Evolutionary conservation across 2,113 vertebrate species (phyloP).

Genomic region (Terrapene triunguis): DNA sequence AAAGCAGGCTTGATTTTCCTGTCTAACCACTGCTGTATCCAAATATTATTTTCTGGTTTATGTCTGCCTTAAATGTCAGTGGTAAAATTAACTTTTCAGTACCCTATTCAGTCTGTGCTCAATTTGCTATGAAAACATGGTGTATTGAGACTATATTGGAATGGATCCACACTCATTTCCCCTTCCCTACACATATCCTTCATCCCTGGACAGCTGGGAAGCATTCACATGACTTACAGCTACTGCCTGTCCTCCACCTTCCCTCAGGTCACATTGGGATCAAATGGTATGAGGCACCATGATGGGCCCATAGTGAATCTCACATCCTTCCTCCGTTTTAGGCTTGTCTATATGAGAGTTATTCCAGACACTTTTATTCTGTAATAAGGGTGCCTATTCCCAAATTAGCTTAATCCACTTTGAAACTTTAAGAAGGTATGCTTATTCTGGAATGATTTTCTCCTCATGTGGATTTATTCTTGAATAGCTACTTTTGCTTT

Average conservation of each 20-base stretch:
- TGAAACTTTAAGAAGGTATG: neutral
- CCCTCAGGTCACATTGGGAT: rapidly evolving
- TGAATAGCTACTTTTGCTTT: neutral
- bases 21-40: neutral
- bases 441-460: neutral
- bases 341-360: neutral
- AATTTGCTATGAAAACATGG: neutral
- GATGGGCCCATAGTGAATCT: neutral
- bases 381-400: neutral
- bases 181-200: neutral
- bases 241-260: neutral
- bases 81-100: neutral
- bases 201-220: no score
- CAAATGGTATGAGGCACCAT: rapidly evolving
- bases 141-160: neutral
- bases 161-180: neutral
- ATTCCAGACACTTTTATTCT: neutral
- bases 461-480: neutral
- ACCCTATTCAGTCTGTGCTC: neutral
- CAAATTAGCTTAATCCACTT: neutral
- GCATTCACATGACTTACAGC: neutral
- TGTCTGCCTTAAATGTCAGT: neutral
- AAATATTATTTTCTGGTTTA: neutral
- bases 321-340: neutral
- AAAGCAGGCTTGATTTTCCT: conserved; percentile 15